phyloP scores from a whole-genome alignment of 2,113 vertebrate species.

The Cyprinodon tularosa region DNA sequence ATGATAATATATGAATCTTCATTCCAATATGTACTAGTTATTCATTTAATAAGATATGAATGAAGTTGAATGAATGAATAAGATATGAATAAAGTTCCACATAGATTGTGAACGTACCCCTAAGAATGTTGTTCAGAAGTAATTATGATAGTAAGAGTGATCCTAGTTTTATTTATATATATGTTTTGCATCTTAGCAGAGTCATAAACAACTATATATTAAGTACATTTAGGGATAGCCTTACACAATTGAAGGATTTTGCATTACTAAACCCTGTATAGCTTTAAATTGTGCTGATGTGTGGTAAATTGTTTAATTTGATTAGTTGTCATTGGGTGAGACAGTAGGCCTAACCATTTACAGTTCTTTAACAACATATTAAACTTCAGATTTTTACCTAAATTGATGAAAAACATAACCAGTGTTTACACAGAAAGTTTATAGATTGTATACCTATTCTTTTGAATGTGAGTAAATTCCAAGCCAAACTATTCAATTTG shows the following conservation, averaged over 20 bases:
- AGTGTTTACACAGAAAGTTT: slow-evolving; percentile 26
- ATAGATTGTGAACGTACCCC: not conserved
- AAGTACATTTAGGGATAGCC: not conserved
- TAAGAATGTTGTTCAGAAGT: not conserved
- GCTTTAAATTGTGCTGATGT: not conserved
- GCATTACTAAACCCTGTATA: not conserved
- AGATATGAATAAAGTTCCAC: not conserved
- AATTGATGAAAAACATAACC: slow-evolving; percentile 14
- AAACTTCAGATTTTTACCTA: not conserved
- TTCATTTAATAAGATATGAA: not conserved
- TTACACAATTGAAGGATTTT: not conserved
- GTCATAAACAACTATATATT: too few relatives aligned
- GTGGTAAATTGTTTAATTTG: not conserved
- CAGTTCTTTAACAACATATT: not conserved
- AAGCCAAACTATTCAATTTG: slow-evolving; percentile 45
- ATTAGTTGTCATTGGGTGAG: not conserved
- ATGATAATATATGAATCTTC: not conserved
- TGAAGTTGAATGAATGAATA: too few relatives aligned
- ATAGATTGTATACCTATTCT: slow-evolving; percentile 40
- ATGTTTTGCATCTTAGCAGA: not conserved
- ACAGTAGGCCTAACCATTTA: too few relatives aligned
- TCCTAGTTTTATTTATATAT: not conserved
- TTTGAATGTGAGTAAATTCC: slow-evolving; percentile 38
- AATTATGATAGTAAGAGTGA: not conserved
- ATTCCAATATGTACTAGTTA: too few relatives aligned